Evolutionary conservation across 2,888 invertebrate genomes (phyloP), one percentile per base, ranked within the genome.

Genomic region (Petrophora chlorosata): DNA sequence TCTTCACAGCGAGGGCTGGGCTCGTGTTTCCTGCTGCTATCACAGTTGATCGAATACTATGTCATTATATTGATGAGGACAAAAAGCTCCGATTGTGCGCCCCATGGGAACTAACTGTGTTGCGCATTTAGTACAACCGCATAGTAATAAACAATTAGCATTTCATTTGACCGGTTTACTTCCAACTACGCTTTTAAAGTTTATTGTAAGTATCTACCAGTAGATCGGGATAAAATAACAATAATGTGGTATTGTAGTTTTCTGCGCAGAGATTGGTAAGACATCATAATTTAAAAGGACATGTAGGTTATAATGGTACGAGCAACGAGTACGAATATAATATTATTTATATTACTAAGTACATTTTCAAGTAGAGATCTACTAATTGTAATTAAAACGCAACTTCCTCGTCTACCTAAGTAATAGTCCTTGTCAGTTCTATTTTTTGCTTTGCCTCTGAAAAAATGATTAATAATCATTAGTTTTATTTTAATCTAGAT

Each of bases 1-100:
- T 67, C 94, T 95, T 34, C 94, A 94, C 80, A 94, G 83, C 93
- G 92, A 92, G 77, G 93, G 94, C 69, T 91, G 91, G 65, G 94
- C 94, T 56, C 83, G 62, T 93, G 49, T 94, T 95, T 81, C 94
- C 94, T 67, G 94, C 92, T 42, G 92, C 93, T 56, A 94, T 94
- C 79, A 83, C 94, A 65, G 92, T 45, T 19, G 28, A 49, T 33
- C 34, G 40, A 93, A 93, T 85, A 86, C 89, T 42, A 85, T 88
- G 74, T 82, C 66, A 76, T 74, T 79, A 71, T 73, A 76, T 76
- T 64, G 74, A 72, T 65, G 78, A 68, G 66, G 70, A 84, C 77
- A 87, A 86, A 86, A 86, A 84, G 61, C 47, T 52, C 55, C 66
- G 64, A 81, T 81, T 80, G 82, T 79, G 55, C 58, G 58, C 45